These are phyloP conservation scores for Geophilus truncorum DNA, from an alignment of 2,888 invertebrate species.

Conservation along the genomic window DNA sequence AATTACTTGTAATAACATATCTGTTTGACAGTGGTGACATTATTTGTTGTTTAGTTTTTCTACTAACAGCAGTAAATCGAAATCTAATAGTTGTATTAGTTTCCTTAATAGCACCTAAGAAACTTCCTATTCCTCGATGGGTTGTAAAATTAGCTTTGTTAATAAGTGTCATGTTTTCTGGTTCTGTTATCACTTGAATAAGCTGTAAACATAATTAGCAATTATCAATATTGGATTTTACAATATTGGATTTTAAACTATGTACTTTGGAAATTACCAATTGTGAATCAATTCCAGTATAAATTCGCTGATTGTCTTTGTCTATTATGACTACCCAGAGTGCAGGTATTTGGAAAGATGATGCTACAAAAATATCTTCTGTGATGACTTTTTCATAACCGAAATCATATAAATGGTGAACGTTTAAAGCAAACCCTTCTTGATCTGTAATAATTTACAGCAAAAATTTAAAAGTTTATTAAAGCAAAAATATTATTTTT, in stretches of 20 bases:
- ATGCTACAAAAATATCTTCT: not conserved
- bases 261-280: not conserved
- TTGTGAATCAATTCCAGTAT: not conserved
- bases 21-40: not conserved
- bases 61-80: not conserved
- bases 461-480: too few species aligned
- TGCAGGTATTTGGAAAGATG: not conserved
- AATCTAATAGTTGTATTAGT: not conserved
- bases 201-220: not conserved
- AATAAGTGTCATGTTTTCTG: not conserved
- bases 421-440: too few species aligned
- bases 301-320: not conserved
- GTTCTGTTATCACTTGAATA: not conserved
- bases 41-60: not conserved
- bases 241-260: not conserved
- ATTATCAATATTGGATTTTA: not conserved
- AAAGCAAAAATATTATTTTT: too few species aligned
- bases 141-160: not conserved
- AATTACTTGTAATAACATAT: not conserved
- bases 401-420: too few species aligned
- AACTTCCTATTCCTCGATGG: not conserved
- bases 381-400: too few species aligned
- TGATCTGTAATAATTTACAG: too few species aligned
- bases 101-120: not conserved
- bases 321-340: not conserved